These are phyloP conservation scores for Theristicus caerulescens DNA, from an alignment of 2,113 vertebrate genomes.

Conservation along the genomic window DNA sequence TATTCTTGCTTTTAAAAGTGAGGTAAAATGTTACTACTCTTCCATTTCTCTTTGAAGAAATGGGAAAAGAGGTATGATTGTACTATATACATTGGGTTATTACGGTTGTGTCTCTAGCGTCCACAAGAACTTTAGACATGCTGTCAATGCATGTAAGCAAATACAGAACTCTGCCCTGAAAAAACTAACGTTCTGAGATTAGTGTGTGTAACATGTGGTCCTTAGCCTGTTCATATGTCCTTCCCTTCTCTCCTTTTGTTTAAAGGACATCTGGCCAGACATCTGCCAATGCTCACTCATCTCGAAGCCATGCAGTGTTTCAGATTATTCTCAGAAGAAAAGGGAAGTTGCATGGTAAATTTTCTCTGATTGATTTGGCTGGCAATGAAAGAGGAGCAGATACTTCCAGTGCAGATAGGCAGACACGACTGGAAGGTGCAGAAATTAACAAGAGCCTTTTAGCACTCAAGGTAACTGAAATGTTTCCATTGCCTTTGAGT, in stretches of 20 bases:
- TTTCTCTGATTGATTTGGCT: conserved; percentile 96
- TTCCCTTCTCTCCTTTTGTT: background rate
- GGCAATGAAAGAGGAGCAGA: conserved; percentile 97
- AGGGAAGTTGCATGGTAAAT: conserved; percentile 97
- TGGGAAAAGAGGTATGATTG: background rate
- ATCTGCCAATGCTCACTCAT: conserved; percentile 85
- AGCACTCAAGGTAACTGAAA: conserved; percentile 89
- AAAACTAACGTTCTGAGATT: background rate
- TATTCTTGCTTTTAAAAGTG: background rate
- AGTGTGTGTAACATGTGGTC: background rate
- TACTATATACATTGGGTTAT: background rate
- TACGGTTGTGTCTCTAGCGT: background rate
- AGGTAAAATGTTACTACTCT: background rate
- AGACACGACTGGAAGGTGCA: conserved; percentile 94
- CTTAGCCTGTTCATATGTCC: background rate
- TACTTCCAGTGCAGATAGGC: conserved; percentile 94
- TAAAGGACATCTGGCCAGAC: conserved; percentile 96
- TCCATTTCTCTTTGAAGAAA: background rate
- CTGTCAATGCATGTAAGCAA: background rate
- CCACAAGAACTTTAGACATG: background rate
- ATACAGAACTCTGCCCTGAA: background rate
- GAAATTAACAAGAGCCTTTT: conserved; percentile 99
- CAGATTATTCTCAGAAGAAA: conserved; percentile 94
- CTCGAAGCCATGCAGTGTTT: conserved; percentile 96
- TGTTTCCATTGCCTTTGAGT: background rate